Evolutionary conservation across 2,113 vertebrate genomes (phyloP).

Genomic region (Pimephales promelas): DNA sequence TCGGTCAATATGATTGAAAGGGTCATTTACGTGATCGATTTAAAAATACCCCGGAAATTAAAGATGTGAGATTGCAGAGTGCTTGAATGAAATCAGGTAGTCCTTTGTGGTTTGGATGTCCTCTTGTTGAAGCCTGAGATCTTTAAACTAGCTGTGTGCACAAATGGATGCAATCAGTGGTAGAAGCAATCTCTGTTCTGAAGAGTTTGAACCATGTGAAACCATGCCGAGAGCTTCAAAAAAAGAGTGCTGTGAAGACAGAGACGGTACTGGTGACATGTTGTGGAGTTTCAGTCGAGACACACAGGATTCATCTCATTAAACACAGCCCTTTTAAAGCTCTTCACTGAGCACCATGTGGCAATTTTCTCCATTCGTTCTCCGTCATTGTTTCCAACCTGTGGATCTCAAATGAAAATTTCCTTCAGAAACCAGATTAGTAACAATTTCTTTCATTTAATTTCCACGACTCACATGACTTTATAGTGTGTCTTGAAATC

Average conservation of each 20-base stretch:
- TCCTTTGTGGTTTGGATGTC: background rate
- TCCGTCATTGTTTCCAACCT: background rate
- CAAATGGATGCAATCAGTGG: slow-evolving; percentile 28
- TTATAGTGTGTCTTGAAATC: background rate
- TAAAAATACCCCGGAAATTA: background rate
- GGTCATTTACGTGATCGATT: slow-evolving; percentile 6
- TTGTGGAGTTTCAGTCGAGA: background rate
- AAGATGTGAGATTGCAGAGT: background rate
- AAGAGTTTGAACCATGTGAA: background rate
- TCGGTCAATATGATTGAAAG: background rate
- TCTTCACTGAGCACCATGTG: background rate
- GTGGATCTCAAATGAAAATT: background rate
- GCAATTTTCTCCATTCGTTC: background rate
- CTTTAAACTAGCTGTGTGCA: slow-evolving; percentile 19
- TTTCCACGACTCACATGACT: background rate
- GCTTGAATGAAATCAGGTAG: background rate
- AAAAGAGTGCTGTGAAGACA: background rate
- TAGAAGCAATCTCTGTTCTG: slow-evolving; percentile 1
- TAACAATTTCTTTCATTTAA: background rate
- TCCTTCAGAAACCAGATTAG: background rate
- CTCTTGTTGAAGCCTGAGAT: background rate
- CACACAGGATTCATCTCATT: background rate
- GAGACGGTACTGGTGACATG: background rate
- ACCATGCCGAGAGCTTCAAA: background rate
- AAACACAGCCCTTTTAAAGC: background rate